These are phyloP conservation scores for Artemia franciscana DNA, from an alignment of 1,140 invertebrate genomes.

Conservation along the genomic window DNA sequence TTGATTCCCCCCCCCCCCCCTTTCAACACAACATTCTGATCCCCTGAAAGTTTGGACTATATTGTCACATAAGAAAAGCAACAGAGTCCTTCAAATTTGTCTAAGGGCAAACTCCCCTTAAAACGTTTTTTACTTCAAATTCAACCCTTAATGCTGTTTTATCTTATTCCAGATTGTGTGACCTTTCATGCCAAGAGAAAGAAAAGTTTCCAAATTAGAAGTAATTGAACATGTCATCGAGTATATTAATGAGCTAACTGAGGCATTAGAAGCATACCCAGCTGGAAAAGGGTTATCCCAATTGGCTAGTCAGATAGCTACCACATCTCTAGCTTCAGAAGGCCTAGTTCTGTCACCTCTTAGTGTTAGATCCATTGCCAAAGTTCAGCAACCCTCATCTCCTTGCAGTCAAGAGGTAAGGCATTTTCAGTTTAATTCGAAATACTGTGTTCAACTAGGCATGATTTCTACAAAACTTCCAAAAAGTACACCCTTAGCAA, in stretches of 20 bases:
- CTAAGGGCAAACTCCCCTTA: too few relatives aligned
- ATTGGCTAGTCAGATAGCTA: not conserved
- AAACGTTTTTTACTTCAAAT: too few relatives aligned
- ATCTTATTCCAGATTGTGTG: not conserved
- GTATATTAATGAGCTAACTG: slow-evolving; percentile 82
- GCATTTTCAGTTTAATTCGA: too few relatives aligned
- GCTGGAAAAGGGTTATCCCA: not conserved
- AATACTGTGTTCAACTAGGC: too few relatives aligned
- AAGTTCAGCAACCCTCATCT: not conserved
- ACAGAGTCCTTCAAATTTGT: too few relatives aligned
- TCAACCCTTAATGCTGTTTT: too few relatives aligned
- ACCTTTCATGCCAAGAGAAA: slow-evolving; percentile 9
- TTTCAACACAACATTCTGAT: too few relatives aligned
- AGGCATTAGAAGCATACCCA: slow-evolving; percentile 41
- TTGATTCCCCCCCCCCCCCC: too few relatives aligned
- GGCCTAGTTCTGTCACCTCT: not conserved
- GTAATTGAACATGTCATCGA: slow-evolving; percentile 90
- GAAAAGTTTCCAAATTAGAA: slow-evolving; percentile 48
- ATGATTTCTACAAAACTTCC: too few relatives aligned
- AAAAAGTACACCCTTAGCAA: too few relatives aligned
- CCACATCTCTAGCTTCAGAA: not conserved
- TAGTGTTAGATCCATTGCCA: not conserved
- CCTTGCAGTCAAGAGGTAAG: not conserved
- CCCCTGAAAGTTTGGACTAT: too few relatives aligned
- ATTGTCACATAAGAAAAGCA: too few relatives aligned